phyloP scores from a whole-genome alignment of 2,797 vertebrate species.

The Ispidina lecontei region DNA sequence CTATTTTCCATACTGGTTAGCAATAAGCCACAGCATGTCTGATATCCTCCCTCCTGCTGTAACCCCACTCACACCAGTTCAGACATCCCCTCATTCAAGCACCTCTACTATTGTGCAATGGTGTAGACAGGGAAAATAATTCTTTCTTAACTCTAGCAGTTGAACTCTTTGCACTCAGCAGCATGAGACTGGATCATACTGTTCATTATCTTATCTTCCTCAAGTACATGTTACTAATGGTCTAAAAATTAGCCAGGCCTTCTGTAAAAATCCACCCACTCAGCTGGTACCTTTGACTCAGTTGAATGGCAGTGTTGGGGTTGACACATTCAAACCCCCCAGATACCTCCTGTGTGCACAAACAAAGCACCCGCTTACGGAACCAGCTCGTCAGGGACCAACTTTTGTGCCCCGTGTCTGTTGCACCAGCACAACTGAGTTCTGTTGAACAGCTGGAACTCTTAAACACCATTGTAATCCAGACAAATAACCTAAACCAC shows the following conservation, averaged over 20 bases:
- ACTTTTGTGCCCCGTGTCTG: not conserved
- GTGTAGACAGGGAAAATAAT: not conserved
- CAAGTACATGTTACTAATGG: slow-evolving; percentile 64
- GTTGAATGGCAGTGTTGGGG: slow-evolving; percentile 36
- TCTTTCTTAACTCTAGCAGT: slow-evolving; percentile 35
- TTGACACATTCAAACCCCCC: slow-evolving; percentile 40
- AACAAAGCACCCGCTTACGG: not conserved
- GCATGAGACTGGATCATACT: slow-evolving; percentile 28
- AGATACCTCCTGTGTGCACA: not conserved
- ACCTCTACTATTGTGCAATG: slow-evolving; percentile 59
- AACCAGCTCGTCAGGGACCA: slow-evolving; percentile 34
- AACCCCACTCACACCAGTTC: not conserved
- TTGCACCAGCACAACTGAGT: not conserved
- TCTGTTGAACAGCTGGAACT: not conserved
- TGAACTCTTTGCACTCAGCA: slow-evolving; percentile 52
- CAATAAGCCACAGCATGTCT: not conserved
- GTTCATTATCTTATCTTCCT: slow-evolving; percentile 55
- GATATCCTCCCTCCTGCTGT: not conserved
- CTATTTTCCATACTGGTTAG: not conserved
- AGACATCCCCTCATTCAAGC: slow-evolving; percentile 1
- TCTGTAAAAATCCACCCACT: slow-evolving; percentile 67
- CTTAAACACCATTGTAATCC: not conserved
- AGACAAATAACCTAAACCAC: no score
- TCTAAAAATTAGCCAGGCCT: slow-evolving; percentile 71
- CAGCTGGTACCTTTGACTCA: slow-evolving; percentile 62